A percentile compares a stretch with the other conserved stretches of the same genome.
Evolutionary conservation across 2,888 invertebrate species (phyloP).

Genomic region (Scotopteryx bipunctaria): DNA sequence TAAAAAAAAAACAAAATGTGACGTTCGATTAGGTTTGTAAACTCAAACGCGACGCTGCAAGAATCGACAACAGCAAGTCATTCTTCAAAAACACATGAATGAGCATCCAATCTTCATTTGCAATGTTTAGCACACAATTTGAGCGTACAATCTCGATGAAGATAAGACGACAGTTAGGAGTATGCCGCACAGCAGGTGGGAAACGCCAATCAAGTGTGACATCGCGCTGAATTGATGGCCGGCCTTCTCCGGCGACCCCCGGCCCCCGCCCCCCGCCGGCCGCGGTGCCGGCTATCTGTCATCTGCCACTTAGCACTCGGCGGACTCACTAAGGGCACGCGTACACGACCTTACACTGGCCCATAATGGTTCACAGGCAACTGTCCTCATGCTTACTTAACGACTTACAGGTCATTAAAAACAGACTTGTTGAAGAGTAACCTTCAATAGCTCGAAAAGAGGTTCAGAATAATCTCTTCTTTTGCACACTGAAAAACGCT

Average conservation of each 20-base stretch:
- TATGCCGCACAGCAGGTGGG: not conserved
- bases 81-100: not conserved
- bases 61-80: not conserved
- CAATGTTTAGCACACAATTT: not conserved
- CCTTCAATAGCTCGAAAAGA: no score
- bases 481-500: no score
- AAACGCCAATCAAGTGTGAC: slow-evolving; percentile 16
- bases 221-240: slow-evolving; percentile 11
- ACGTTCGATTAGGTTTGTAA: no score
- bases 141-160: not conserved
- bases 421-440: no score
- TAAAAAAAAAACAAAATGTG: no score
- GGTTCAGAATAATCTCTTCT: no score
- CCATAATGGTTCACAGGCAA: no score
- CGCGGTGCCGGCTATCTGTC: slow-evolving; percentile 14
- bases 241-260: slow-evolving; percentile 13
- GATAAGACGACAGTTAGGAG: slow-evolving; percentile 9
- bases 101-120: slow-evolving; percentile 1
- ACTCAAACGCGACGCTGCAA: not conserved
- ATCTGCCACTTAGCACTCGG: slow-evolving; percentile 15
- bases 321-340: not conserved
- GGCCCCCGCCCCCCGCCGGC: no score
- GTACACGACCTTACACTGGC: no score
- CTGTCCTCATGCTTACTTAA: no score
- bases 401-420: no score